Evolutionary conservation across 2,113 vertebrate species (phyloP).

Genomic region (Procavia capensis): DNA sequence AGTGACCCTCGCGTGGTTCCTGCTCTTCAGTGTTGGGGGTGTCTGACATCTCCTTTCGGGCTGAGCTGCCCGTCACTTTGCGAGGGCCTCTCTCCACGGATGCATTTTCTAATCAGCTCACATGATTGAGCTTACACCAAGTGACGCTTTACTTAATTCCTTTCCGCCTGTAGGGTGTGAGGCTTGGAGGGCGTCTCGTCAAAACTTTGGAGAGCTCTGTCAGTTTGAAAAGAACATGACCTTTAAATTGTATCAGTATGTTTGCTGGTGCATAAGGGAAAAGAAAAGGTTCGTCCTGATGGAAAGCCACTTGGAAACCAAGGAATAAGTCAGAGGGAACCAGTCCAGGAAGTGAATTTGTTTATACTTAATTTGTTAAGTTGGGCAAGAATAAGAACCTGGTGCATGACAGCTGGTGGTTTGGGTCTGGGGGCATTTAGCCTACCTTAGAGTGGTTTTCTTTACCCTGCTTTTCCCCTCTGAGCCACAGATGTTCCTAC

Average conservation of each 20-base stretch:
- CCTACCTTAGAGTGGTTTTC: background rate
- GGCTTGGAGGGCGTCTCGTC: constrained; percentile 96
- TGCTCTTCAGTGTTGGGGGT: constrained; percentile 78
- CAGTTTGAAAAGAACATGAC: constrained; percentile 99
- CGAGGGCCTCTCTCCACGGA: constrained; percentile 82
- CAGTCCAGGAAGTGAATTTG: constrained; percentile 84
- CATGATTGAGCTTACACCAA: constrained; percentile 91
- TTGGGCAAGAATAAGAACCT: background rate
- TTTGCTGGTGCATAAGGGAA: constrained; percentile 99
- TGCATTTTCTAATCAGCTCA: constrained; percentile 92
- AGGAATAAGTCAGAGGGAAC: constrained; percentile 89
- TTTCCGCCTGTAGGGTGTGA: constrained; percentile 88
- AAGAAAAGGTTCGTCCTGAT: constrained; percentile 94
- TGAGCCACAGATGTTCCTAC: background rate
- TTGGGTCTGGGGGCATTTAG: background rate
- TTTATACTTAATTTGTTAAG: constrained; percentile 83
- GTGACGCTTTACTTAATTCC: constrained; percentile 94
- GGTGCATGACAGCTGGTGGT: background rate
- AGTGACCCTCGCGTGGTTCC: constrained; percentile 78
- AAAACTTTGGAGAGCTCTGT: constrained; percentile 99
- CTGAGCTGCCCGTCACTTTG: constrained; percentile 86
- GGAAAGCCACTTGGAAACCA: constrained; percentile 89
- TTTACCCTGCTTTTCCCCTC: rapidly evolving
- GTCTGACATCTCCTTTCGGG: constrained; percentile 87
- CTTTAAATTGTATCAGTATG: constrained; percentile 99